Base-by-base conservation (phyloP, 2,888 invertebrate species). In the Hylaea fasciaria region DNA sequence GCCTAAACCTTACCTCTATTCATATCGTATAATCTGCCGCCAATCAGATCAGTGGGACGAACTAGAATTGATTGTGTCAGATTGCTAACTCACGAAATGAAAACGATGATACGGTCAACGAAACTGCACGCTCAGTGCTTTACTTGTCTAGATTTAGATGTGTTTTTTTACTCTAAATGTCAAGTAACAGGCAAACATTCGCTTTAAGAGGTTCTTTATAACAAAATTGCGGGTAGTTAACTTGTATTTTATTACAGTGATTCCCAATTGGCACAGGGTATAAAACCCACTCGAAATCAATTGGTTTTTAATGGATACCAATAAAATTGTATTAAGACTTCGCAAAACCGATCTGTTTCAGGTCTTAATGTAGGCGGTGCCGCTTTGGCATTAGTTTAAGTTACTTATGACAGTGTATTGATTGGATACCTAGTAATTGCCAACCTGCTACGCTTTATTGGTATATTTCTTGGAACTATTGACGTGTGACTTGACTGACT, bases 191-290 rank as follows among this genome's bases (percentile, higher is more conserved):
- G 32, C 14, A 29, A 49, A 16, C 44, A 41, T 57, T 59, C 43
- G 51, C 49, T 60, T 9, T 10, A 32, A 32, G 22, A 22, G 22
- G 22, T 5, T 22, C 61, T 64, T 60, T 58, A 65, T 63, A 62
- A 63, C 52, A 63, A 59, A 64, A 63, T 67, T 65, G 66, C 64
- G 58, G 55, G 64, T 65, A 60, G 64, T 65, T 62, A 63, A 63
- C 62, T 48, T 45, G 61, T 60, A 48, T 68, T 70, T 66, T 68
- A 68, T 68, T 64, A 66, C 63, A 57, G 40, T 66, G 66, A 68
- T 63, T 66, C 68, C 59, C 66, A 64, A 66, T 66, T 69, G 62
- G 65, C 65, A 69, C 62, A 64, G 63, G 59, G 66, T 66, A 66
- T 68, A 62, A 66, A 66, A 17, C 64, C 69, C 64, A 67, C 65